Percentiles rank a stretch among this genome's conserved stretches.
Evolutionary conservation across 1,140 invertebrate genomes (phyloP).

Genomic region (Zaprionus vittiger): DNA sequence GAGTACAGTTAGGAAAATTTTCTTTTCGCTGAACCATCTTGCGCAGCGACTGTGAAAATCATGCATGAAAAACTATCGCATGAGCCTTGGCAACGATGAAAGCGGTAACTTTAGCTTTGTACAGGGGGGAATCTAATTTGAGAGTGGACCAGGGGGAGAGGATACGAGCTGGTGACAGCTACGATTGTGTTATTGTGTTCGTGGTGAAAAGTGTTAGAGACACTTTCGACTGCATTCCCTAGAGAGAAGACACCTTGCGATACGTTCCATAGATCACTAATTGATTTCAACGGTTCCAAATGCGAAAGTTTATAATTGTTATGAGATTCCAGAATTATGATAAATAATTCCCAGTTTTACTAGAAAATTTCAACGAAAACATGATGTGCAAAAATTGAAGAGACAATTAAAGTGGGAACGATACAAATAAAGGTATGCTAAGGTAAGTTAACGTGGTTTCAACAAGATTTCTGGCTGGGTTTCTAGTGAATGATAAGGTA

Average conservation of each 20-base stretch:
- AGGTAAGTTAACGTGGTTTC: too few species aligned
- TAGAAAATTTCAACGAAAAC: too few species aligned
- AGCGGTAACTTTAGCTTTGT: conserved; percentile 9
- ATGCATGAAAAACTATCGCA: conserved; percentile 40
- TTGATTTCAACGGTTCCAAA: conserved; percentile 2
- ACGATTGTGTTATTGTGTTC: background rate
- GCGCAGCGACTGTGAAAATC: conserved; percentile 67
- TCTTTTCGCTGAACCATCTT: conserved; percentile 68
- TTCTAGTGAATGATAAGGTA: too few species aligned
- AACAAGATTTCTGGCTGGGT: too few species aligned
- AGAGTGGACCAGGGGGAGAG: background rate
- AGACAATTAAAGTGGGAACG: too few species aligned
- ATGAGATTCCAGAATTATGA: too few species aligned
- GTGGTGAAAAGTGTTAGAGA: conserved; percentile 32
- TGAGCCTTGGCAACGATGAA: conserved; percentile 40
- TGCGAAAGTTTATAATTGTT: too few species aligned
- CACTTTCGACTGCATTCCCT: conserved; percentile 29
- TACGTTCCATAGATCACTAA: background rate
- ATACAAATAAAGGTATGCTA: too few species aligned
- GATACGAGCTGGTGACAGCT: conserved; percentile 19
- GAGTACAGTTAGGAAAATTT: conserved; percentile 69
- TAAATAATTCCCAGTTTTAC: too few species aligned
- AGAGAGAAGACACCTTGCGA: background rate
- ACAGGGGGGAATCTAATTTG: background rate
- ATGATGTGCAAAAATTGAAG: too few species aligned